Base-by-base conservation (phyloP, 1,140 invertebrate genomes). In the Drosophila malerkotliana region DNA sequence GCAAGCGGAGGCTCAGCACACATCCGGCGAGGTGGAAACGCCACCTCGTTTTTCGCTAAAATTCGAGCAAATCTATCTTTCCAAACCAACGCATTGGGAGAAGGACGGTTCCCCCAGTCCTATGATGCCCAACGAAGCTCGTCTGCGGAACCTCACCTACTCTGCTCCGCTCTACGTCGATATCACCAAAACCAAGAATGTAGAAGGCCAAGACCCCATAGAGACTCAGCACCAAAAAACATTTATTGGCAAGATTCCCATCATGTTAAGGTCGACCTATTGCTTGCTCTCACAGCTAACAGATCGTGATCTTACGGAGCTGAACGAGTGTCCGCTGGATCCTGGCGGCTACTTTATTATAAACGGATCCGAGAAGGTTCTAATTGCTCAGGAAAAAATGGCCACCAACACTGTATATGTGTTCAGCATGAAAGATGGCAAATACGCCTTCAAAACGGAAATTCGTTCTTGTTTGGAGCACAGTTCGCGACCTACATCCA, bases 321-420 rank as follows among this genome's bases (percentile, higher is more conserved):
- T 99, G 69, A 99, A 99, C 92, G 99, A 99, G 93, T 99, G 99
- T 89, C 99, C 99, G 0, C 93, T 99, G 18, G 99, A 99, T 94
- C 99, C 99, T 51, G 99, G 98, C 77, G 98, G 98, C 71, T 99
- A 99, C 92, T 99, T 99, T 78, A 97, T 99, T 79, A 98, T 99
- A 44, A 99, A 99, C 91, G 98, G 98, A 1, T 98, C 97, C 7
- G 98, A 99, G 93, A 99, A 99, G 92, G 98, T 97, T 59, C 92
- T 99, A 1, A 99, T 99, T 92, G 98, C 98, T 7, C 98, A 99
- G 92, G 98, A 99, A 92, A 99, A 99, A 93, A 99, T 99, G 98
- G 98, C 99, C 10, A 99, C 98, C 8, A 99, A 99, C 92, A 99
- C 98, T 57, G 99, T 99, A 3, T 99, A 99, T 93, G 99, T 99